These are phyloP conservation scores for Eurois occulta DNA, from an alignment of 2,888 invertebrate species.

Conservation along the genomic window DNA sequence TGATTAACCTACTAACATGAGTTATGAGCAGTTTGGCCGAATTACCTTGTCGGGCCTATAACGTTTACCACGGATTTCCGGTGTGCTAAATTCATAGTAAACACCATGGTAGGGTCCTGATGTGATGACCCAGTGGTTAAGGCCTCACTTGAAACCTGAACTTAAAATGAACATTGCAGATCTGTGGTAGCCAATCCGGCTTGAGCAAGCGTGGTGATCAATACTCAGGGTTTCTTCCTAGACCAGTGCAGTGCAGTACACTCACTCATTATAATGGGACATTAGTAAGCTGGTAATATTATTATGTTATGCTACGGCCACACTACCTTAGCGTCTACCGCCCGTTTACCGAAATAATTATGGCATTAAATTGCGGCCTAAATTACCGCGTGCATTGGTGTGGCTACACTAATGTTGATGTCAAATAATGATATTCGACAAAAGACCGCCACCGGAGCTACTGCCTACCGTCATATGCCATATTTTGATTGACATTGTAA, in stretches of 20 bases:
- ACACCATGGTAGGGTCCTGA: not conserved
- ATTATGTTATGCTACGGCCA: no score
- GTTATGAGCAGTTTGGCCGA: not conserved
- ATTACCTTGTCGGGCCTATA: slow-evolving; percentile 1
- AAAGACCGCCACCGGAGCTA: no score
- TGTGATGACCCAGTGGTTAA: not conserved
- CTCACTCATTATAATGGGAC: not conserved
- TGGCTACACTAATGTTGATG: no score
- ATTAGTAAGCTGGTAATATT: not conserved
- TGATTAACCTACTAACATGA: slow-evolving; percentile 18
- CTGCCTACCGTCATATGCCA: no score
- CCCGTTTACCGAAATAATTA: no score
- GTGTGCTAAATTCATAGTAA: not conserved
- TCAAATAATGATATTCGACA: no score
- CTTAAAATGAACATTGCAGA: not conserved
- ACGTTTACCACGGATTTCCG: not conserved
- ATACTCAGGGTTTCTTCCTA: not conserved
- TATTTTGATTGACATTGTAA: no score
- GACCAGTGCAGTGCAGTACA: not conserved
- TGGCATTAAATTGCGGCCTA: no score
- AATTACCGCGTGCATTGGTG: no score
- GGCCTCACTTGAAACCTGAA: not conserved
- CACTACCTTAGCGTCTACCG: no score
- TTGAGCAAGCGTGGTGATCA: not conserved
- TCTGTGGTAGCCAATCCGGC: not conserved